Conservation (phyloP, 2,888 invertebrate species). For the Dryococelus australis region DNA sequence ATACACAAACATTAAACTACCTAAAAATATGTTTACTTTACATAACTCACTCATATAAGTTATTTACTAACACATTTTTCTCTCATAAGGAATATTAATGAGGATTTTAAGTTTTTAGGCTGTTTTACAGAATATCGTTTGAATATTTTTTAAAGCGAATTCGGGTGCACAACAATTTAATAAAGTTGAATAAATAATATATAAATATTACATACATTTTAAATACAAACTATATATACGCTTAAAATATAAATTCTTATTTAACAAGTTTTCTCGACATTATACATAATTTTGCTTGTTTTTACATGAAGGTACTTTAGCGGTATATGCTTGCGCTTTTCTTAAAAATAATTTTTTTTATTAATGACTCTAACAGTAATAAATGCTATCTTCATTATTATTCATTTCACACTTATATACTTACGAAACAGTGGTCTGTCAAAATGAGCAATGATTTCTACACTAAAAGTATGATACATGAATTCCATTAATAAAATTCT, state of each 20-base stretch:
- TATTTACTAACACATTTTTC: background rate
- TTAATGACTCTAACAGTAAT: too few species aligned
- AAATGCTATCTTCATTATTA: background rate
- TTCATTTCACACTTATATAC: background rate
- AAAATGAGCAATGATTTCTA: background rate
- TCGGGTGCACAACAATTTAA: background rate
- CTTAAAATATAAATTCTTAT: background rate
- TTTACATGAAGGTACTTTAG: background rate
- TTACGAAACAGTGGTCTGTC: constrained; percentile 1
- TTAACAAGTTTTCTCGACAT: background rate
- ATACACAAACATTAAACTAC: background rate
- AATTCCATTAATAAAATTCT: background rate
- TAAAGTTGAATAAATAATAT: background rate
- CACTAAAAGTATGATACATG: background rate
- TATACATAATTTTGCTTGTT: background rate
- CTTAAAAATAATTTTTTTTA: background rate
- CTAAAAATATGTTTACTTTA: background rate
- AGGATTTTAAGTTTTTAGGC: background rate
- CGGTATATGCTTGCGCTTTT: background rate
- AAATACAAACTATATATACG: background rate
- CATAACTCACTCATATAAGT: background rate
- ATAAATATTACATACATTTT: background rate
- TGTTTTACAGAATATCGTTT: background rate
- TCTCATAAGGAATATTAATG: background rate
- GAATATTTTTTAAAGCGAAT: background rate